A percentile compares a stretch with the other conserved stretches of the same genome.
phyloP scores from a whole-genome alignment of 2,113 vertebrate species.

The Pteropus alecto region DNA sequence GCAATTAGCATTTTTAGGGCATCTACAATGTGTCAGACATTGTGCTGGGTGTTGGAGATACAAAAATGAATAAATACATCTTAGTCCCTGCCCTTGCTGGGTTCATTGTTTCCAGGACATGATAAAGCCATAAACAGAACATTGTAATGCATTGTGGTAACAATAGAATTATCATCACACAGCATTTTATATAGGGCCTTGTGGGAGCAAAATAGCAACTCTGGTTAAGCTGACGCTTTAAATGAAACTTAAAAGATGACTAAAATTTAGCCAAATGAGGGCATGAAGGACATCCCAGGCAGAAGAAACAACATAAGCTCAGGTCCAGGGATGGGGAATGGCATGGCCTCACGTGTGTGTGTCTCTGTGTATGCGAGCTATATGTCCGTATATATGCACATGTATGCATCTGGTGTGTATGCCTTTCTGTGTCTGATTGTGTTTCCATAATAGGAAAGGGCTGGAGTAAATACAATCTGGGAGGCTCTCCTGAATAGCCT shows the following conservation, averaged over 20 bases:
- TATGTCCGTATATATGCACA: background rate
- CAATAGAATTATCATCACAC: background rate
- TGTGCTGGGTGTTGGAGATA: background rate
- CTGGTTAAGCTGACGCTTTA: background rate
- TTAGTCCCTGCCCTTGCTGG: background rate
- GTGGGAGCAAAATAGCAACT: too few species aligned
- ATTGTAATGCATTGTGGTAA: background rate
- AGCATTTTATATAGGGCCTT: background rate
- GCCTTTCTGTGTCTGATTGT: background rate
- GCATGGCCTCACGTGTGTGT: background rate
- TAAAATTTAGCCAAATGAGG: background rate
- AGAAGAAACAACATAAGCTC: background rate
- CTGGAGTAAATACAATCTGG: background rate
- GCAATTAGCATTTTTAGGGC: background rate
- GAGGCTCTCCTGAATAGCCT: background rate
- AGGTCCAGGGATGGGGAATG: background rate
- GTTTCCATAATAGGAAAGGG: background rate
- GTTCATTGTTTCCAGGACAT: background rate
- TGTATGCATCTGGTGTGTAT: background rate
- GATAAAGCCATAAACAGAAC: background rate
- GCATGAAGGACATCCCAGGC: background rate
- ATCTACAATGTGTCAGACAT: background rate
- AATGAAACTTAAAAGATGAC: background rate
- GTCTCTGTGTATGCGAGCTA: too few species aligned
- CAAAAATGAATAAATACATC: background rate